phyloP scores from a whole-genome alignment of 2,113 vertebrate genomes.

The Anser cygnoides region DNA sequence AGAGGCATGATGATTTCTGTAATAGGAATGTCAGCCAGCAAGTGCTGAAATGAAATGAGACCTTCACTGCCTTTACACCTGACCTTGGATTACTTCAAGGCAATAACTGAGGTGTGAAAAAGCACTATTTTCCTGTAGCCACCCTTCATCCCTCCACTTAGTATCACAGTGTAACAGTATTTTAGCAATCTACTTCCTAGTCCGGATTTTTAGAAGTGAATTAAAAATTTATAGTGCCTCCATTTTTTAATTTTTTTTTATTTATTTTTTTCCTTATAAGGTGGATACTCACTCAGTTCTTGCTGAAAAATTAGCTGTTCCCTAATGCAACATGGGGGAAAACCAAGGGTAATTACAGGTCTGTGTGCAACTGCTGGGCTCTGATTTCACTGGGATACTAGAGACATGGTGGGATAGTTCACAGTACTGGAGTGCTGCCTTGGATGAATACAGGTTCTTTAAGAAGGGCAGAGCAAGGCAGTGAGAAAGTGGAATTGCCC shows the following conservation, averaged over 20 bases:
- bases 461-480: neutral
- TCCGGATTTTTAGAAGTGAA: neutral
- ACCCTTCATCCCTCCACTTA: neutral
- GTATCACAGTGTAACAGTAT: neutral
- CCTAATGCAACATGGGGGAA: neutral
- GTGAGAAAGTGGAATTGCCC: neutral
- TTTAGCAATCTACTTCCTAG: neutral
- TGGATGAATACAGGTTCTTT: neutral
- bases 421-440: neutral
- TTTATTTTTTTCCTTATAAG: neutral
- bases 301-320: neutral
- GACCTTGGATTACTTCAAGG: conserved; percentile 11
- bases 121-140: neutral
- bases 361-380: neutral
- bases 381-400: neutral
- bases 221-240: neutral
- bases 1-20: neutral
- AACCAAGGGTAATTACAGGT: neutral
- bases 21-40: neutral
- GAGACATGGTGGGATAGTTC: neutral
- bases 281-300: neutral
- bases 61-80: neutral
- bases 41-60: conserved; percentile 3
- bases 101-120: neutral
- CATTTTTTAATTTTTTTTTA: neutral